These are phyloP conservation scores for Hololepta plana DNA, from an alignment of 2,888 invertebrate species.

Conservation along the genomic window DNA sequence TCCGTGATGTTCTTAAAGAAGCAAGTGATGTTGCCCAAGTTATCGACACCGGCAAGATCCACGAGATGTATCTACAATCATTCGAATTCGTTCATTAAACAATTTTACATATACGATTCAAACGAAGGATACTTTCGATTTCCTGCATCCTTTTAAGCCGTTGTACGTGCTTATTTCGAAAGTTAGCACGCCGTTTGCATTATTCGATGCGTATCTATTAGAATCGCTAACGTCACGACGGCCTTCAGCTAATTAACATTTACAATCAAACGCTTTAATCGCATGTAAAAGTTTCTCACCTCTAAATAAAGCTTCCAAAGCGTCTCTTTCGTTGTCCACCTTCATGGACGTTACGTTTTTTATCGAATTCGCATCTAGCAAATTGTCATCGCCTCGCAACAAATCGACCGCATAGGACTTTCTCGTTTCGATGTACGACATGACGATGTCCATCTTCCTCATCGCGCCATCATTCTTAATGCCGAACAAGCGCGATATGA, in stretches of 20 bases:
- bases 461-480: slow-evolving; percentile 14
- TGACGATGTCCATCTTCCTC: slow-evolving; percentile 19
- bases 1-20: slow-evolving; percentile 19
- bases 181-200: slow-evolving; percentile 24
- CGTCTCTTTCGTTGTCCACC: slow-evolving; percentile 17
- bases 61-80: slow-evolving; percentile 27
- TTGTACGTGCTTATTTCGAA: slow-evolving; percentile 14
- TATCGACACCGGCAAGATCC: slow-evolving; percentile 27
- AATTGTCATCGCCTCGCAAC: slow-evolving; percentile 14
- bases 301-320: slow-evolving; percentile 20
- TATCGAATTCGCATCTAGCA: slow-evolving; percentile 11
- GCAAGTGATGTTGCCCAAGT: slow-evolving; percentile 17
- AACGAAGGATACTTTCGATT: background rate
- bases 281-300: slow-evolving; percentile 12
- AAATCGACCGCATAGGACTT: slow-evolving; percentile 22
- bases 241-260: background rate
- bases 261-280: background rate
- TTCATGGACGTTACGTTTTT: slow-evolving; percentile 16
- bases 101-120: background rate
- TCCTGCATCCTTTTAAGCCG: slow-evolving; percentile 1
- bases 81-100: background rate
- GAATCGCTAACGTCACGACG: background rate
- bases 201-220: slow-evolving; percentile 15
- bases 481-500: slow-evolving; percentile 20
- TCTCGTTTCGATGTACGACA: slow-evolving; percentile 25